A percentile compares a stretch with the other conserved stretches of the same genome.
These are phyloP conservation scores for Hetaerina americana DNA, from an alignment of 1,140 invertebrate genomes.

Conservation along the genomic window DNA sequence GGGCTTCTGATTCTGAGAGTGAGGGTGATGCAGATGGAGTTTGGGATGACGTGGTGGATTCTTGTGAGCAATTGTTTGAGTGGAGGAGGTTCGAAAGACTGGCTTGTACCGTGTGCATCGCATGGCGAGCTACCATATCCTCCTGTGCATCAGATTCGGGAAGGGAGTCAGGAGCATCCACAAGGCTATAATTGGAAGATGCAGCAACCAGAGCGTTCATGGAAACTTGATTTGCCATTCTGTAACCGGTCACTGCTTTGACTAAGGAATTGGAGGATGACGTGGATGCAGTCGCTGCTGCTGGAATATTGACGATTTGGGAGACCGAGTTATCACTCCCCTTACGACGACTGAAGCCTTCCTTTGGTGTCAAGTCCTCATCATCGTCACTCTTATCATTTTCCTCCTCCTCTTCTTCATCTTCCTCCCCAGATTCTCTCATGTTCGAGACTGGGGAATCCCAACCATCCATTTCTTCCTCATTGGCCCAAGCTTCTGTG, in stretches of 20 bases:
- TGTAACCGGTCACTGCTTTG: background rate
- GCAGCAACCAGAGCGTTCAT: background rate
- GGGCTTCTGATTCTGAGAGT: background rate
- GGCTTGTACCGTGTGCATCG: constrained; percentile 9
- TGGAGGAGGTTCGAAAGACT: constrained; percentile 4
- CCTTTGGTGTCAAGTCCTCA: background rate
- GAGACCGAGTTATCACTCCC: background rate
- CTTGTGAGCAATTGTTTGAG: background rate
- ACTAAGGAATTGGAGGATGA: background rate
- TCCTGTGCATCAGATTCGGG: constrained; percentile 5
- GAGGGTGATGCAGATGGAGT: background rate
- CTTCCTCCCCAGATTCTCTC: background rate
- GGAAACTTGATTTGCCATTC: background rate
- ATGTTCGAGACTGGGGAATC: background rate
- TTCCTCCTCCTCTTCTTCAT: background rate
- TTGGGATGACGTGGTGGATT: background rate
- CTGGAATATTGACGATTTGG: background rate
- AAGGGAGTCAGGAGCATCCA: background rate
- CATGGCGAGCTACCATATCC: constrained; percentile 5
- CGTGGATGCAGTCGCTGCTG: background rate
- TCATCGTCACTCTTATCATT: background rate
- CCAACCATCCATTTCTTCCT: constrained; percentile 7
- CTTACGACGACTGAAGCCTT: background rate
- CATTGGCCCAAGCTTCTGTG: constrained; percentile 1
- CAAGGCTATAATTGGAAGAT: background rate